phyloP scores from a whole-genome alignment of 1,140 invertebrate genomes.

The Drosophila subobscura region DNA sequence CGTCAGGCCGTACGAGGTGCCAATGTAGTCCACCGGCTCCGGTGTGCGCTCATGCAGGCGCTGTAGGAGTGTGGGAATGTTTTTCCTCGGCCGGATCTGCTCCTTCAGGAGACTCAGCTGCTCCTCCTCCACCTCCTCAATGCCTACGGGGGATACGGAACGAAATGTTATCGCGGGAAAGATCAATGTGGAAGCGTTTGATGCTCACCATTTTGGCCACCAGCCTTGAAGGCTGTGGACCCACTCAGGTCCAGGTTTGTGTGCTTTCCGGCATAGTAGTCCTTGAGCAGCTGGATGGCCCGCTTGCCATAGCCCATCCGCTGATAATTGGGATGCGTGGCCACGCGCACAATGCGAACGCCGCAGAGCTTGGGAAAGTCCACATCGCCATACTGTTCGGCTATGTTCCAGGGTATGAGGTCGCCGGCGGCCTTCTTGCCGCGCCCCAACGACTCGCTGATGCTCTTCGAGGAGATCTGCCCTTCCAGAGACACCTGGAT shows the following conservation, averaged over 20 bases:
- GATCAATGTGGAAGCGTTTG: not conserved
- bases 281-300: constrained; percentile 92
- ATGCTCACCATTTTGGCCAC: constrained; percentile 5
- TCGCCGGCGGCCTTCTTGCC: constrained; percentile 97
- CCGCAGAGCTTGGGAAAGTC: constrained; percentile 96
- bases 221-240: not conserved
- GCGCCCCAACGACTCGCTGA: constrained; percentile 90
- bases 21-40: constrained; percentile 96
- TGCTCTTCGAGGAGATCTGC: constrained; percentile 91
- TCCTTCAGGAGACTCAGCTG: constrained; percentile 87
- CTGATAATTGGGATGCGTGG: constrained; percentile 99
- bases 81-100: constrained; percentile 86
- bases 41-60: constrained; percentile 92
- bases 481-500: constrained; percentile 98
- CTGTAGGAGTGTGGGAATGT: constrained; percentile 89
- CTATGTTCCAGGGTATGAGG: constrained; percentile 98
- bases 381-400: constrained; percentile 97
- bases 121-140: constrained; percentile 85
- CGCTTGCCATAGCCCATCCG: constrained; percentile 97
- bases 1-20: constrained; percentile 96
- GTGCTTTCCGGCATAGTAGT: constrained; percentile 94
- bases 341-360: constrained; percentile 96
- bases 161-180: not conserved
- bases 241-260: constrained; percentile 32
- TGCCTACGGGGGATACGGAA: constrained; percentile 64